Evolutionary conservation across 2,797 vertebrate species (phyloP).

Genomic region (Taeniopygia guttata): DNA sequence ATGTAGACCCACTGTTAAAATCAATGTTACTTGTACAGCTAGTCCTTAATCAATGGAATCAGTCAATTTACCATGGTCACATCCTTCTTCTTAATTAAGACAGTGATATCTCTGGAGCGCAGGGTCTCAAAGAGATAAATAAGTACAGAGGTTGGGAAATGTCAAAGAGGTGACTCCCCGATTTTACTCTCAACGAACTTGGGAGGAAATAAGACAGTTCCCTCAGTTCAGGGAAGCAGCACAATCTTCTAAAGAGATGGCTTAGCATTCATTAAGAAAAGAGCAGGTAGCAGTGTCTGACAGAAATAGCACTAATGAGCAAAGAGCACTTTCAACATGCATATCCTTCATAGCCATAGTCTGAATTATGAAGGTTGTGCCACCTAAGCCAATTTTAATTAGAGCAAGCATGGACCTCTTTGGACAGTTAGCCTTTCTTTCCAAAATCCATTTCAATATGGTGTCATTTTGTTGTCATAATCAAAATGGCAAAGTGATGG

Average conservation of each 20-base stretch:
- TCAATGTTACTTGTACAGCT: conserved; percentile 88
- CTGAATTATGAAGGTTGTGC: conserved; percentile 81
- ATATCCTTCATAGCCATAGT: conserved; percentile 79
- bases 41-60: conserved; percentile 88
- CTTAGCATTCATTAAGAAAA: conserved; percentile 84
- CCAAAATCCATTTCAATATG: conserved; percentile 83
- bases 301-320: conserved; percentile 85
- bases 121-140: conserved; percentile 85
- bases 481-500: conserved; percentile 86
- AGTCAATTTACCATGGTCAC: conserved; percentile 86
- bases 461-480: conserved; percentile 86
- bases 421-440: conserved; percentile 87
- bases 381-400: conserved; percentile 86
- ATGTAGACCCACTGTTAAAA: conserved; percentile 87
- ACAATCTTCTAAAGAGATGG: conserved; percentile 75
- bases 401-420: conserved; percentile 80
- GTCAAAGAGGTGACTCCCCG: conserved; percentile 80
- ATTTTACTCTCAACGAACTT: conserved; percentile 78
- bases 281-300: conserved; percentile 80
- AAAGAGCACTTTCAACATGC: conserved; percentile 76
- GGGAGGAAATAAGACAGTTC: conserved; percentile 78
- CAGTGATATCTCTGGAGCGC: conserved; percentile 85
- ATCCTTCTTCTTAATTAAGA: conserved; percentile 92
- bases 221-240: conserved; percentile 71
- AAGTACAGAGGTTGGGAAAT: conserved; percentile 84